These are phyloP conservation scores for Sminthopsis crassicaudata DNA, from an alignment of 2,113 vertebrate species.

Conservation along the genomic window DNA sequence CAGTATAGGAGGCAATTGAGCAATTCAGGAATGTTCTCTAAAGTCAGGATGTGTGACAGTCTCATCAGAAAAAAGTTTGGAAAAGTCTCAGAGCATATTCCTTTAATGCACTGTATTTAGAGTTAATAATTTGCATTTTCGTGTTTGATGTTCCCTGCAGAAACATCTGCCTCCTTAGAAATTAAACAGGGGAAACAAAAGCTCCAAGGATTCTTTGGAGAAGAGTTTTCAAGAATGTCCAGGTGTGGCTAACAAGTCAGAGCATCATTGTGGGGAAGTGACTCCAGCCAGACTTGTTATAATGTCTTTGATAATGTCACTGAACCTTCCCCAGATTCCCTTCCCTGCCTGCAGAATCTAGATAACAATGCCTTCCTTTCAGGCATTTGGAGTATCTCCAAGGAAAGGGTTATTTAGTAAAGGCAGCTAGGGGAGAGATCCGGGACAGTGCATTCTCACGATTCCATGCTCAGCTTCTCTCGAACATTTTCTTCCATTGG, in stretches of 20 bases:
- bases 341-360: background rate
- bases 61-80: constrained; percentile 42
- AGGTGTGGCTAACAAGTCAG: constrained; percentile 12
- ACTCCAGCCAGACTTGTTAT: background rate
- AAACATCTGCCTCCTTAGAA: constrained; percentile 59
- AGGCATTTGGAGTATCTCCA: background rate
- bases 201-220: constrained; percentile 6
- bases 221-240: constrained; percentile 33
- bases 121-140: constrained; percentile 59
- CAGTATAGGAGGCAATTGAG: background rate
- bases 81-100: constrained; percentile 53
- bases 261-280: constrained; percentile 20
- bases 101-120: constrained; percentile 52
- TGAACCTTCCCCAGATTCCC: constrained; percentile 42
- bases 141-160: constrained; percentile 58
- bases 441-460: background rate
- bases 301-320: constrained; percentile 1
- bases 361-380: background rate
- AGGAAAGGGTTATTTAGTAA: background rate
- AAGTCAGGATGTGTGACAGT: constrained; percentile 9
- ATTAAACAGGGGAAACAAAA: constrained; percentile 37
- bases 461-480: background rate
- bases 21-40: constrained; percentile 21
- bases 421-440: constrained; percentile 2
- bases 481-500: background rate